Evolutionary conservation across 2,113 vertebrate species (phyloP), one percentile per base, ranked within the genome.

Genomic region (Reinhardtius hippoglossoides): DNA sequence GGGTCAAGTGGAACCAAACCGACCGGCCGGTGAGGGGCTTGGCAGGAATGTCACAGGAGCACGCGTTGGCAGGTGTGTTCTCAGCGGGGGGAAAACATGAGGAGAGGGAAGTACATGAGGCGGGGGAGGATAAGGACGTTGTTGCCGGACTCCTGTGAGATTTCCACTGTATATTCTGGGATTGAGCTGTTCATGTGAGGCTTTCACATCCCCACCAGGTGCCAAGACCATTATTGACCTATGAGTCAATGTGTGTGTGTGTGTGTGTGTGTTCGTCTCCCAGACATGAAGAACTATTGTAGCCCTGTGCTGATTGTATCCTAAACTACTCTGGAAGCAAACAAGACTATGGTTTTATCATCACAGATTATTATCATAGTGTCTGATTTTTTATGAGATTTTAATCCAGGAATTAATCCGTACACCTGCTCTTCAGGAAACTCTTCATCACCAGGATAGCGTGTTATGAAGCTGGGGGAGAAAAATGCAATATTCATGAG

Each of bases 41-140:
- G 79, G 78, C 85, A 85, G 82, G 83, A 88, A 88, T 87, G 74
- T 90, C 71, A 77, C 87, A 81, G 68, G 65, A 84, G 40, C 67
- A 55, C n/a, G 63, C 70, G 21, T 77, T 78, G 70, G 59, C 81
- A 76, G 79, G 71, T 76, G 50, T 74, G 54, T 69, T 76, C 75
- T 76, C 70, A 68, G 55, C 0, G 56, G 75, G 44, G 77, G 35
- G 16, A 55, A 56, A 60, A 62, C 72, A 67, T 2, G 10, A 31
- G 13, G 61, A 27, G 20, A 54, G 20, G 50, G 50, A 9, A n/a
- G 50, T 50, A 15, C n/a, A 21, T 54, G 50, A n/a, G n/a, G 18
- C 6, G 2, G 20, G 8, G 72, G 21, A 26, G 57, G 20, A 71
- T 75, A 26, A 74, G 50, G 75, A 76, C 35, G 50, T 57, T 61